Evolutionary conservation across 2,797 vertebrate genomes (phyloP).

Genomic region (Martes flavigula): DNA sequence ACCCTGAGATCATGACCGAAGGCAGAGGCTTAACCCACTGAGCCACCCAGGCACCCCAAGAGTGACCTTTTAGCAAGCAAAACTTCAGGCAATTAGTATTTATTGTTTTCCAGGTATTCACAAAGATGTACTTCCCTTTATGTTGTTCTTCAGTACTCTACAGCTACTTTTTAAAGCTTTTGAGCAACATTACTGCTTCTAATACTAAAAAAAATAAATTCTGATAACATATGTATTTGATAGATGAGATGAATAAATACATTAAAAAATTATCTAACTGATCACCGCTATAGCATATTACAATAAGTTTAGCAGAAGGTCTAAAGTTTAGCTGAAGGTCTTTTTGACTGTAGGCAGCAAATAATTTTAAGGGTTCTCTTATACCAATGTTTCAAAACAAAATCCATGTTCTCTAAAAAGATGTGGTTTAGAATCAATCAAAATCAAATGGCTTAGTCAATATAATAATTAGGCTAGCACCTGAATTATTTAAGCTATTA

Average conservation of each 20-base stretch:
- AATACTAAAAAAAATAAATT: constrained; percentile 15
- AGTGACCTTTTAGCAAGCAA: neutral
- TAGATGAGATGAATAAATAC: neutral
- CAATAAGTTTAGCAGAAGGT: neutral
- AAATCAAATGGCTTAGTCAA: constrained; percentile 21
- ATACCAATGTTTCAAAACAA: constrained; percentile 1
- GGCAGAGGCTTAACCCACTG: too few species aligned
- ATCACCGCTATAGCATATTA: neutral
- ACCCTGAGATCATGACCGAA: too few species aligned
- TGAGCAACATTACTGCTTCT: neutral
- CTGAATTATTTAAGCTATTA: constrained; percentile 32
- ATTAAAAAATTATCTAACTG: neutral
- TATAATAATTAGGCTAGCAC: constrained; percentile 4
- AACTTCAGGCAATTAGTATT: neutral
- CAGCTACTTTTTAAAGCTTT: neutral
- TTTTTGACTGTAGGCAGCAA: neutral
- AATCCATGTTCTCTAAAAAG: neutral
- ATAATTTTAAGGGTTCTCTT: neutral
- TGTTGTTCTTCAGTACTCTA: neutral
- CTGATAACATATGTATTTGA: neutral
- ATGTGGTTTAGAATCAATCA: constrained; percentile 14
- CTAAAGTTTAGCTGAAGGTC: neutral
- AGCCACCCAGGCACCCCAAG: neutral
- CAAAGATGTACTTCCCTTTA: neutral
- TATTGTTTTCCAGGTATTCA: neutral